Evolutionary conservation across 2,797 vertebrate genomes (phyloP).

Genomic region (Manis javanica): DNA sequence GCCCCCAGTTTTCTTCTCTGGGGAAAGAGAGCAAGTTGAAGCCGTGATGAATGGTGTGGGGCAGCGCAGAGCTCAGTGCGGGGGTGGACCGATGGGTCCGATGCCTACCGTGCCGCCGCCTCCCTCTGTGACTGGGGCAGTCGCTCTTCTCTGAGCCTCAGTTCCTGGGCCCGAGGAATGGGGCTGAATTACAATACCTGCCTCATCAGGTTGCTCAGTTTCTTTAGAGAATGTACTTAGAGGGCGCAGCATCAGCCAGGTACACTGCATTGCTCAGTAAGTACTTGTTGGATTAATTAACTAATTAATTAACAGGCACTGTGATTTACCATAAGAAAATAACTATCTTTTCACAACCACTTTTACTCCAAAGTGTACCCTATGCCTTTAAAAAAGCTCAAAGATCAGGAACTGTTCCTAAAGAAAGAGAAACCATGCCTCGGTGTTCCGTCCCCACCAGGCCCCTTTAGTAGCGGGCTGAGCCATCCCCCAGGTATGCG

Average conservation of each 20-base stretch:
- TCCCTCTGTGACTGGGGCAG: neutral
- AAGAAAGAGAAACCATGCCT: neutral
- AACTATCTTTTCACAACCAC: neutral
- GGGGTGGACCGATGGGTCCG: neutral
- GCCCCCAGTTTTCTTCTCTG: neutral
- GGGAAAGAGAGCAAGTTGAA: neutral
- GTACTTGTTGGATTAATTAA: neutral
- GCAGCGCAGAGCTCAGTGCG: neutral
- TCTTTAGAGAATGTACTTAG: neutral
- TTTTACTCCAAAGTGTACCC: slow-evolving; percentile 1
- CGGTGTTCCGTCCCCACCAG: neutral
- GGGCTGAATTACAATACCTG: neutral
- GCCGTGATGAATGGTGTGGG: too few relatives aligned
- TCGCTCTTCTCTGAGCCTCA: neutral
- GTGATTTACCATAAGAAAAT: slow-evolving; percentile 2
- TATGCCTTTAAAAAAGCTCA: neutral
- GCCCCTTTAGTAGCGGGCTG: neutral
- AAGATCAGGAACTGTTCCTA: neutral
- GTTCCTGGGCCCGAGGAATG: neutral
- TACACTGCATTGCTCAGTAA: neutral
- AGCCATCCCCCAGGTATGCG: neutral
- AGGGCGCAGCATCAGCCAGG: neutral
- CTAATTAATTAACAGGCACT: neutral
- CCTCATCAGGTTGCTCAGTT: neutral
- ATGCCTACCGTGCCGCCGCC: neutral